phyloP scores from a whole-genome alignment of 2,797 vertebrate genomes.

The Melanotaenia maccullochi region DNA sequence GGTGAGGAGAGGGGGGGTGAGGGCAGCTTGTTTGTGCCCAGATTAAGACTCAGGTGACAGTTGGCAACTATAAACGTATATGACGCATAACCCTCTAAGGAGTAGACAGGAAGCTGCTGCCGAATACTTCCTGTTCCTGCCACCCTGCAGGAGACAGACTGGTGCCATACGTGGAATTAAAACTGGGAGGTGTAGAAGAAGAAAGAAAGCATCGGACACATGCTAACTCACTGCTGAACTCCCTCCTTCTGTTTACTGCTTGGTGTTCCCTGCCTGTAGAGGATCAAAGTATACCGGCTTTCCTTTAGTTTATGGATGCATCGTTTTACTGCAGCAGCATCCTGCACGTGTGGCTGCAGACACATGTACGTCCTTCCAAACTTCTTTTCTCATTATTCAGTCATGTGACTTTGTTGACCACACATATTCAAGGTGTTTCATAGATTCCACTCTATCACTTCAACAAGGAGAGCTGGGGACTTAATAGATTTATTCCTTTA shows the following conservation, averaged over 20 bases:
- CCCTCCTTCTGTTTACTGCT: constrained; percentile 57
- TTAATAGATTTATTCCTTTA: background rate
- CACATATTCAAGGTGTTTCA: background rate
- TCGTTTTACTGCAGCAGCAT: constrained; percentile 14
- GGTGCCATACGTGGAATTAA: constrained; percentile 81
- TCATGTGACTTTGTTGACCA: background rate
- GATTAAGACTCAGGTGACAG: constrained; percentile 72
- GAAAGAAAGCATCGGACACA: constrained; percentile 53
- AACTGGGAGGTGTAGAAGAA: constrained; percentile 59
- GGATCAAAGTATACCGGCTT: constrained; percentile 55
- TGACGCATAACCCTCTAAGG: constrained; percentile 76
- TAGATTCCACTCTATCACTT: background rate
- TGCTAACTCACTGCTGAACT: constrained; percentile 57
- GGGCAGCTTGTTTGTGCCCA: constrained; percentile 67
- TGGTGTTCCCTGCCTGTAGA: constrained; percentile 52
- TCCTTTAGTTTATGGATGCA: constrained; percentile 35
- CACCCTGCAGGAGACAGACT: constrained; percentile 84
- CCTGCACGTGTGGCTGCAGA: constrained; percentile 16
- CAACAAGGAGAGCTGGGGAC: background rate
- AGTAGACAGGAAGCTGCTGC: constrained; percentile 84
- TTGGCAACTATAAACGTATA: constrained; percentile 58
- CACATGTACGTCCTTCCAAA: constrained; percentile 12
- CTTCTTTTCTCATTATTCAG: background rate
- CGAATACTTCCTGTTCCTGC: constrained; percentile 86
- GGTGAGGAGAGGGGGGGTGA: constrained; percentile 25